Evolutionary conservation across 2,888 invertebrate species (phyloP).

Genomic region (Oscheius sp.): DNA sequence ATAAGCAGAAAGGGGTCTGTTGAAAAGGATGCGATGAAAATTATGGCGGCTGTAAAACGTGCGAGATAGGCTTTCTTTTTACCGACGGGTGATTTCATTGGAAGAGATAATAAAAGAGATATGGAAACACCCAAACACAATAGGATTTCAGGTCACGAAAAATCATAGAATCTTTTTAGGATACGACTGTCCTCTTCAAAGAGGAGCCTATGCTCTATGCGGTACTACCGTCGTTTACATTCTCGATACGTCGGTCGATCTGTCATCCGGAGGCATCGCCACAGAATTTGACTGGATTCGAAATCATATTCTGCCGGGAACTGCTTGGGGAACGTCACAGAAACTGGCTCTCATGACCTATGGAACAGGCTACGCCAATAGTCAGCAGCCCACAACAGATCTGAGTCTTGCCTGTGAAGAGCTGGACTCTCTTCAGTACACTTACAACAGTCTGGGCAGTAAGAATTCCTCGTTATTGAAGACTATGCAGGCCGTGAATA

Average conservation of each 20-base stretch:
- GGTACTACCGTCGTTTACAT: conserved; percentile 14
- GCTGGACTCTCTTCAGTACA: not conserved
- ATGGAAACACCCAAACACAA: too few relatives aligned
- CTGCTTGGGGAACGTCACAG: conserved; percentile 21
- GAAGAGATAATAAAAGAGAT: too few relatives aligned
- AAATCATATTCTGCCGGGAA: conserved; percentile 23
- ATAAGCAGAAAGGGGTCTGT: too few relatives aligned
- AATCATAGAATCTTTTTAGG: too few relatives aligned
- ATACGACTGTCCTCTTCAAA: conserved; percentile 9
- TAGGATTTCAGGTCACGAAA: too few relatives aligned
- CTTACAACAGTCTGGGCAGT: not conserved
- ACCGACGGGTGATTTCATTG: too few relatives aligned
- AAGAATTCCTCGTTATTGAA: not conserved
- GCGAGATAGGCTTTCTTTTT: too few relatives aligned
- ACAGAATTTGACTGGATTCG: conserved; percentile 24
- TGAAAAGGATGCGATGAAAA: too few relatives aligned
- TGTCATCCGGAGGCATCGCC: not conserved
- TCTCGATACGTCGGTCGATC: conserved; percentile 2
- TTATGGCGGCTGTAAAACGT: too few relatives aligned
- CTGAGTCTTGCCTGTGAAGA: not conserved
- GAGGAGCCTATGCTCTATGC: conserved; percentile 31
- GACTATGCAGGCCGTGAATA: not conserved
- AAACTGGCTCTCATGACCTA: not conserved
- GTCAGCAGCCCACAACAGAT: not conserved
- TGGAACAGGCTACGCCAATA: not conserved